Base-by-base conservation (phyloP, 2,113 vertebrate species). In the Crotalus viridis region DNA sequence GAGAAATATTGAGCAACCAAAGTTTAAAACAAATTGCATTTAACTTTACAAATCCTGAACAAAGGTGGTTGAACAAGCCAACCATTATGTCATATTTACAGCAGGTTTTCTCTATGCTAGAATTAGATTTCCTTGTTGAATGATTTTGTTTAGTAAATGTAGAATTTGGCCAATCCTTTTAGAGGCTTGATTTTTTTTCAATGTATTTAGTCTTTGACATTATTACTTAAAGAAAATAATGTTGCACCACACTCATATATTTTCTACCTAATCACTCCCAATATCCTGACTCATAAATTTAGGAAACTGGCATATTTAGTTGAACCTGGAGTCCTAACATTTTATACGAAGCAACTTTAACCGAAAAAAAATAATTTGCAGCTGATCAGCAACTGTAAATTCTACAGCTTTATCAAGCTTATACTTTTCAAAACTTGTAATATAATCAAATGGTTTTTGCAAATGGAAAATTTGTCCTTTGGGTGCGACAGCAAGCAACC, bases 1-100 rank as follows among this genome's bases (percentile, higher is more conserved):
- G 95, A 97, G 96, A 98, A 96, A 97, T 97, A 97, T 96, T 97
- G 96, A 97, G 97, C 97, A 97, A 97, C 97, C 97, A 97, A 97
- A 97, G 95, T 91, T 91, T 96, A 97, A 97, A 97, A 98, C 97
- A 97, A 97, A 98, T 98, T 97, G 96, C 94, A 97, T 97, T 97
- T 96, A 95, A 89, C 91, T 97, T 97, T 98, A 97, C 98, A 98
- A 98, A 98, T 96, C 97, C 97, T 97, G 95, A 85, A 94, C 95
- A 97, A 97, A 97, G 94, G 96, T 96, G 94, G 95, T 95, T 94
- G 93, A 96, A 94, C 94, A 95, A 96, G 93, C 96, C 97, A 97
- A 97, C 95, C 95, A 96, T 95, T 94, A 93, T 95, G 95, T 95
- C 94, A 96, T 92, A 96, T 97, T 96, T 97, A 97, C 87, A 95